Evolutionary conservation across 64 coral and sea anemone genomes (phyloP).

Genomic region (Stylophora pistillata): DNA sequence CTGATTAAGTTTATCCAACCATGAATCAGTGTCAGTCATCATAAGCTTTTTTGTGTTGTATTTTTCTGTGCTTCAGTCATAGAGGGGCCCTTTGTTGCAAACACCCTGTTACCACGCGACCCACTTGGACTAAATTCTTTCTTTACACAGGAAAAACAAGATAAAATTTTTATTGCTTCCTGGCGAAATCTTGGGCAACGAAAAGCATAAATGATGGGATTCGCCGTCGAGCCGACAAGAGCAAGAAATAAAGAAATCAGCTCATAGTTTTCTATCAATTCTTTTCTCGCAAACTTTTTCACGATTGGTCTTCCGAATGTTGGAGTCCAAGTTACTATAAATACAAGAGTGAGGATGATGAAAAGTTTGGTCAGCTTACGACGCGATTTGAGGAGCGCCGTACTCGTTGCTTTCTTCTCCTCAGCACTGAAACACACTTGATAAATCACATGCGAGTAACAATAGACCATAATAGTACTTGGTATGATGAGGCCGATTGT

Average conservation of each 20-base stretch:
- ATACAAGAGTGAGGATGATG: conserved; percentile 6
- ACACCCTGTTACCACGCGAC: not conserved
- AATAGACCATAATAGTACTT: not conserved
- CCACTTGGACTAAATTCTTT: not conserved
- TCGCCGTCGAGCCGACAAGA: not conserved
- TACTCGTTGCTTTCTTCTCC: not conserved
- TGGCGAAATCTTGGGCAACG: conserved; percentile 18
- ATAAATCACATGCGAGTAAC: conserved; percentile 29
- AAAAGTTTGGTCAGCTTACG: conserved; percentile 57
- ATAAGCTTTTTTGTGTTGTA: not conserved
- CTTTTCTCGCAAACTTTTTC: not conserved
- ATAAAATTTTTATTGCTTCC: not conserved
- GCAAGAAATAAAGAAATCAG: not conserved
- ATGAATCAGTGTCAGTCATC: no score
- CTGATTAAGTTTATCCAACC: no score
- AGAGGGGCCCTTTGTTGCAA: not conserved
- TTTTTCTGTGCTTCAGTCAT: not conserved
- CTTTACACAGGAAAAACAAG: not conserved
- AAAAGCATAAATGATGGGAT: conserved; percentile 27
- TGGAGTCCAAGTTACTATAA: conserved; percentile 35
- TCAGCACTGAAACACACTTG: conserved; percentile 2
- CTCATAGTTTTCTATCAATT: not conserved
- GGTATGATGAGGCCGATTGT: conserved; percentile 12
- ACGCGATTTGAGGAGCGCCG: conserved; percentile 26
- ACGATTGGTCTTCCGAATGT: not conserved